A percentile compares a stretch with the other conserved stretches of the same genome.
phyloP scores from a whole-genome alignment of 2,888 invertebrate species.

The Pheosia gnoma region DNA sequence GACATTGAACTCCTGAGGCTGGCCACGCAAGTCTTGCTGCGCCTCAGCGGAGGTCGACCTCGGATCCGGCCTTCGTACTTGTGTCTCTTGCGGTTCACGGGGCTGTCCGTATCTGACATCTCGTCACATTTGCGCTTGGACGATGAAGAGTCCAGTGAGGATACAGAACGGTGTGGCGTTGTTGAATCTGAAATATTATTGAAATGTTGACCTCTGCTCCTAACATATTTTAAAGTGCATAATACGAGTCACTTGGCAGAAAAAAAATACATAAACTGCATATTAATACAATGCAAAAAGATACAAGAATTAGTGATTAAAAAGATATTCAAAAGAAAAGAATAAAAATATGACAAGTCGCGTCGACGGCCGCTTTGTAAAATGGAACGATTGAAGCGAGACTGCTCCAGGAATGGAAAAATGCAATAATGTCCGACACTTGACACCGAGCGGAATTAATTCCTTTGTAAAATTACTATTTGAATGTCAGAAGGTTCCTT shows the following conservation, averaged over 20 bases:
- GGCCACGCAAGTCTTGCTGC: conserved; percentile 55
- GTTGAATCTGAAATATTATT: conserved; percentile 45
- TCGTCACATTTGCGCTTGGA: conserved; percentile 70
- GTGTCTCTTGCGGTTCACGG: conserved; percentile 71
- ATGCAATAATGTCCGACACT: conserved; percentile 49
- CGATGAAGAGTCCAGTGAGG: conserved; percentile 54
- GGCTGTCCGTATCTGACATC: conserved; percentile 67
- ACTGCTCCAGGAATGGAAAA: conserved; percentile 44
- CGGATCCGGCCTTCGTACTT: conserved; percentile 71
- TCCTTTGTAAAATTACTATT: conserved; percentile 36
- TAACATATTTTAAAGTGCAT: too few relatives aligned
- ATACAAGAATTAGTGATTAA: conserved; percentile 12
- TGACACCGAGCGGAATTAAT: conserved; percentile 38
- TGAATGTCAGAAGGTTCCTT: conserved; percentile 12
- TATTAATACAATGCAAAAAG: neutral
- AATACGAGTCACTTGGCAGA: neutral
- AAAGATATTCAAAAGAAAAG: conserved; percentile 28
- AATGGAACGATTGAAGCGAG: conserved; percentile 41
- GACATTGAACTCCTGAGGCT: conserved; percentile 56
- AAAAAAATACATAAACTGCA: neutral
- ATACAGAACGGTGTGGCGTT: conserved; percentile 55
- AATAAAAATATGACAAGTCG: conserved; percentile 26
- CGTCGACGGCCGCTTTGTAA: conserved; percentile 13
- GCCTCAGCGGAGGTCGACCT: conserved; percentile 70
- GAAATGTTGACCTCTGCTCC: neutral